Evolutionary conservation across 2,888 invertebrate genomes (phyloP).

Genomic region (Lithosia quadra): DNA sequence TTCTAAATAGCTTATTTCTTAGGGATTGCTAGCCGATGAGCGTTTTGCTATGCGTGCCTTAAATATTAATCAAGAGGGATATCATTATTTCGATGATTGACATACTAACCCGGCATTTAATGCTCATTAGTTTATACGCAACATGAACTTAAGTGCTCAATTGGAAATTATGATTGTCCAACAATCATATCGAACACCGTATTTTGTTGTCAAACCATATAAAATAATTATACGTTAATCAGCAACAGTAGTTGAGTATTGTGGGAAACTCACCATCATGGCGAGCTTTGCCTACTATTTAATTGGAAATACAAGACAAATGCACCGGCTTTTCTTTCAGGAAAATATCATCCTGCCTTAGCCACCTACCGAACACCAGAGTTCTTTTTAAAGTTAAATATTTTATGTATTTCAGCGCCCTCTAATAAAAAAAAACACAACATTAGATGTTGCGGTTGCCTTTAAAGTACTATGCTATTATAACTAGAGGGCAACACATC

Average conservation of each 20-base stretch:
- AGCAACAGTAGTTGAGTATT: background rate
- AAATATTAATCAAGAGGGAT: background rate
- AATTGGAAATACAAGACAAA: background rate
- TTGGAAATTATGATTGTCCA: background rate
- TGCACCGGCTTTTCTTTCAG: background rate
- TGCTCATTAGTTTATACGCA: background rate
- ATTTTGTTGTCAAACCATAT: slow-evolving; percentile 3
- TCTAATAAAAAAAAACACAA: background rate
- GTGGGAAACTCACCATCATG: background rate
- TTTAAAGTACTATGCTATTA: too few species aligned
- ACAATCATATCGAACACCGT: background rate
- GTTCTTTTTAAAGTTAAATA: too few species aligned
- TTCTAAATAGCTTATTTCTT: too few species aligned
- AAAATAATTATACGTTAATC: background rate
- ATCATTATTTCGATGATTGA: background rate
- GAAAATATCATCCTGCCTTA: background rate
- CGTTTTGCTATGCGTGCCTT: background rate
- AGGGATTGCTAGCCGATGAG: too few species aligned
- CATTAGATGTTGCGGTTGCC: background rate
- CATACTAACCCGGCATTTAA: slow-evolving; percentile 2
- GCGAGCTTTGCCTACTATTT: background rate
- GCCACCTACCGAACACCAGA: too few species aligned
- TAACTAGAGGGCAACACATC: too few species aligned
- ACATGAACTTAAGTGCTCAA: background rate
- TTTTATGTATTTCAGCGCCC: background rate